These are phyloP conservation scores for Illadopsis cleaveri DNA, from an alignment of 2,113 vertebrate species.

Conservation along the genomic window DNA sequence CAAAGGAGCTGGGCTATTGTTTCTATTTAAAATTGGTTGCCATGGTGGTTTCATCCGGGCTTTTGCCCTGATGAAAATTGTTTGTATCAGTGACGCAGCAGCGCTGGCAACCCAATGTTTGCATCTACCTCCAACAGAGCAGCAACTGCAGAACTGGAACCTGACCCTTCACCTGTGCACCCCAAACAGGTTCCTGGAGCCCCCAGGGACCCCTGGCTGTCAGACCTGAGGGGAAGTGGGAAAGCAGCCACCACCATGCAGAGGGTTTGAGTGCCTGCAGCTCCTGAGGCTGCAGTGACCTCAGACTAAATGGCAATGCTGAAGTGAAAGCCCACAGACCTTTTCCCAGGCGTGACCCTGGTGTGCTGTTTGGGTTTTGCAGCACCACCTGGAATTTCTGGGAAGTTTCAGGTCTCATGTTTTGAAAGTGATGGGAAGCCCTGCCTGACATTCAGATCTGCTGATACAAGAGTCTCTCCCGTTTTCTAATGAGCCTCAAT, in stretches of 20 bases:
- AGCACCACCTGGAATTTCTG: not conserved
- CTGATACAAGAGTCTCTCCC: not conserved
- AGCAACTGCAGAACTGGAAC: not conserved
- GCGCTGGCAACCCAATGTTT: constrained; percentile 45
- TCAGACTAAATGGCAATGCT: not conserved
- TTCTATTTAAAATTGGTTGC: constrained; percentile 66
- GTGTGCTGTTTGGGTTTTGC: not conserved
- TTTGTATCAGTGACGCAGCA: constrained; percentile 35
- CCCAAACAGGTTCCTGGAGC: not conserved
- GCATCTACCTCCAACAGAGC: not conserved
- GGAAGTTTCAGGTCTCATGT: not conserved
- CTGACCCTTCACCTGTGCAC: constrained; percentile 23
- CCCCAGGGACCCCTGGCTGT: not conserved
- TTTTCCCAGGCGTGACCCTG: fast-evolving
- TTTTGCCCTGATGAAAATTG: constrained; percentile 22
- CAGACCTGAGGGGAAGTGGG: not conserved
- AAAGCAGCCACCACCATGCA: not conserved
- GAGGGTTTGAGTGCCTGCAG: not conserved
- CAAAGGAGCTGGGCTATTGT: not conserved
- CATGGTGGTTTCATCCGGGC: constrained; percentile 61
- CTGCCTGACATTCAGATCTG: not conserved
- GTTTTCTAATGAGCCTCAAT: not conserved
- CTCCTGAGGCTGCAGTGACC: not conserved
- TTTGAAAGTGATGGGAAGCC: not conserved
- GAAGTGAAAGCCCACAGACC: not conserved